phyloP scores from a whole-genome alignment of 1,140 invertebrate species.

The Ceratosolen fusciceps region DNA sequence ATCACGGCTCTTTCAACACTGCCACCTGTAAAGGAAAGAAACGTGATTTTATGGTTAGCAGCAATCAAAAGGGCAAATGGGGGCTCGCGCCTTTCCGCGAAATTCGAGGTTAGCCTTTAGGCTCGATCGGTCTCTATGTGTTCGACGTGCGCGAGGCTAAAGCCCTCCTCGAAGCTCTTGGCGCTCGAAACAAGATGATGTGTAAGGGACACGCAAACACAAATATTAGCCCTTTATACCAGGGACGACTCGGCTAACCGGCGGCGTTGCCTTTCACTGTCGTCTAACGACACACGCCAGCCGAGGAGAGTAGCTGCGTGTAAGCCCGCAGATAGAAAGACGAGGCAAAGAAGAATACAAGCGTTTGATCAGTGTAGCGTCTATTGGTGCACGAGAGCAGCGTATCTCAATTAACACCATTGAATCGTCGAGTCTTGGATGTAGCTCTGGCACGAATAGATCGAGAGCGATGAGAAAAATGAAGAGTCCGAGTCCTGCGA shows the following conservation, averaged over 20 bases:
- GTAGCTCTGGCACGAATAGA: background rate
- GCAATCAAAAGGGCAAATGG: background rate
- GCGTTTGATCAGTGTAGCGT: background rate
- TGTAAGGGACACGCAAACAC: background rate
- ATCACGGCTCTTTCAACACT: slow-evolving; percentile 67
- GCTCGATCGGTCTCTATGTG: background rate
- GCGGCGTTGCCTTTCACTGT: background rate
- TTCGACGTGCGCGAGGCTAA: background rate
- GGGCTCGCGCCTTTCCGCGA: no score
- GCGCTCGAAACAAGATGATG: background rate
- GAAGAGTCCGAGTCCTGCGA: background rate
- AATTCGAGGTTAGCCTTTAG: slow-evolving; percentile 45
- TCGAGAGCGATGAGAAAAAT: background rate
- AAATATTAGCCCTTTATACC: background rate
- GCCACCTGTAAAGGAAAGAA: slow-evolving; percentile 62
- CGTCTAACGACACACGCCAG: background rate
- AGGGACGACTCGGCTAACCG: background rate
- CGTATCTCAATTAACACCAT: background rate
- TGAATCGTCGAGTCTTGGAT: background rate
- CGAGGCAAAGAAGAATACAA: background rate
- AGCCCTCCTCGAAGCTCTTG: background rate
- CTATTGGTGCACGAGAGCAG: background rate
- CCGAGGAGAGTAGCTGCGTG: background rate
- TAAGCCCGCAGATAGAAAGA: background rate
- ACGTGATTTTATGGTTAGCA: background rate